Percentiles rank a stretch among this genome's conserved stretches.
Evolutionary conservation across 2,888 invertebrate genomes (phyloP).

Genomic region (Atrina japonica): DNA sequence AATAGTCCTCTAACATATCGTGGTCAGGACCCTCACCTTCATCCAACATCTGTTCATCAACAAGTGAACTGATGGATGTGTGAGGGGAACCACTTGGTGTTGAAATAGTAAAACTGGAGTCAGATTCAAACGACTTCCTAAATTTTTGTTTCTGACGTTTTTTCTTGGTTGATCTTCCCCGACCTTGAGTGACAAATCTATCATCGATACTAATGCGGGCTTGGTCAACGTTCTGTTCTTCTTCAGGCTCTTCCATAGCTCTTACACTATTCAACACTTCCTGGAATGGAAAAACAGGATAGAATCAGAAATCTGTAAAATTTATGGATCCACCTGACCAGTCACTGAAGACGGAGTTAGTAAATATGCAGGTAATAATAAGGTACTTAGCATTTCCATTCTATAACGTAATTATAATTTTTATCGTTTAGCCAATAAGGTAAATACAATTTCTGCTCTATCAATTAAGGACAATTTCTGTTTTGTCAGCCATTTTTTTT

Average conservation of each 20-base stretch:
- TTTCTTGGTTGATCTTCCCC: constrained; percentile 49
- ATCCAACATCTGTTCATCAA: constrained; percentile 54
- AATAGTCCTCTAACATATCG: constrained; percentile 69
- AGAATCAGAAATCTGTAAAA: neutral
- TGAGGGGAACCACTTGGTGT: constrained; percentile 69
- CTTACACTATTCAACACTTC: constrained; percentile 61
- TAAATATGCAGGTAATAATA: too few species aligned
- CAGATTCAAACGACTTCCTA: constrained; percentile 58
- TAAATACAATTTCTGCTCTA: too few species aligned
- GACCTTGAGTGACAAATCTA: constrained; percentile 64
- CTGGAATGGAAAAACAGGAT: constrained; percentile 46
- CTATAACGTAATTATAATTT: too few species aligned
- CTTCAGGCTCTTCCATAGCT: constrained; percentile 50
- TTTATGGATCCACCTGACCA: too few species aligned
- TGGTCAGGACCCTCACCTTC: constrained; percentile 66
- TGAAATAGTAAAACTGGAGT: constrained; percentile 71
- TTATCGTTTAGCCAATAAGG: too few species aligned
- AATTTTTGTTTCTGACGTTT: constrained; percentile 39
- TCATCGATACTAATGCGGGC: constrained; percentile 61
- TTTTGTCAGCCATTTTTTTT: too few species aligned
- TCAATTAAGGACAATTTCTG: too few species aligned
- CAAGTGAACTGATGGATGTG: constrained; percentile 66
- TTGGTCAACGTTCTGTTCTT: constrained; percentile 47
- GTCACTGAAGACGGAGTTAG: too few species aligned
- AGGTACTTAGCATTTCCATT: too few species aligned